Base-by-base conservation (phyloP, 2,797 vertebrate species). In the Dendrocincla tyrannina region DNA sequence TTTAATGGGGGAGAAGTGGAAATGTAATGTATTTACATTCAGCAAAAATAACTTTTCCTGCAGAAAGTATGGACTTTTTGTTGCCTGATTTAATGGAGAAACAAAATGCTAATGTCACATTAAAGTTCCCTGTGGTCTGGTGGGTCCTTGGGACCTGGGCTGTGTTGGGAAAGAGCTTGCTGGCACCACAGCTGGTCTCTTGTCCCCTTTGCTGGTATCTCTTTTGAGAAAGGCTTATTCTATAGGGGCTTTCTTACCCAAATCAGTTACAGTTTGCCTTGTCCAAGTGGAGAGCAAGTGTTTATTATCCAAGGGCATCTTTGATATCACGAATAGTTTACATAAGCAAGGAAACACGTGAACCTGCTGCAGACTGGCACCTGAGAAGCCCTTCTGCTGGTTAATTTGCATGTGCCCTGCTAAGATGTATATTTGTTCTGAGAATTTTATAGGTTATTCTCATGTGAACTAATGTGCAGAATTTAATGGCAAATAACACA, bases 291-390 rank as follows among this genome's bases (percentile, higher is more conserved):
- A 84, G 41, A 46, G 19, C 30, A 81, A 62, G 19, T 25, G 9
- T 77, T 92, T 72, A 23, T 84, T 55, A 58, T 19, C 33, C 18
- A 1, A 39, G 41, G 33, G 22, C 6, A 53, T 64, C 62, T 85
- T 78, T 75, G 63, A 30, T 44, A 30, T 1, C 3, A 66, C 16
- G 37, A 79, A 27, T 18, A 68, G 22, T 50, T 94, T 89, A 27
- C 7, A 15, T 58, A 56, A 80, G 14, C 9, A 68, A 35, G 27
- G 74, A 73, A 64, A 17, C 1, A 0, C 0, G 0, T 68, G 50
- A 90, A 25, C 46, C 39, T 81, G 35, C 58, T 25, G n/a, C 42
- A 58, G 42, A 30, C 32, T 13, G 17, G 32, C 41, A 84, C 33
- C 49, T 35, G 56, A 80, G 85, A 41, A 90, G 3, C 39, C 10